Base-by-base conservation (phyloP, 2,888 invertebrate species). In the Tetragonisca angustula region DNA sequence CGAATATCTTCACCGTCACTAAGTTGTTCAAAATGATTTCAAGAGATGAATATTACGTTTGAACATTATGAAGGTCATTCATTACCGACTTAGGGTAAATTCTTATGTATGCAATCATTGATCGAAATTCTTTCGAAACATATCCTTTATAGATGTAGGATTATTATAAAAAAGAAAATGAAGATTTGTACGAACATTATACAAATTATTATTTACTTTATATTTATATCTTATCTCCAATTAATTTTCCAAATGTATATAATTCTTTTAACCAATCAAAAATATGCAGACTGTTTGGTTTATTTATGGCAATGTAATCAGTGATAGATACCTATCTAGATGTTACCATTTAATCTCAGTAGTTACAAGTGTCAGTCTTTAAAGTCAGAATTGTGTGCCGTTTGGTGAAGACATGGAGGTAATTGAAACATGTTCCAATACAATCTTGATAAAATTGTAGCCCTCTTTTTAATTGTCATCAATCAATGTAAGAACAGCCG, bases 281-380 rank as follows among this genome's bases (percentile, higher is more conserved):
- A 21, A 72, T 71, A 17, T 0, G 2, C 15, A n/a, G 13, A 19
- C 13, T 24, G 2, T 11, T 1, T 50, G 19, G 36, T 52, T 43
- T 17, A 36, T 76, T 54, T 73, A 27, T n/a, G 27, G 15, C 24
- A 62, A 49, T 54, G 49, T 24, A 36, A 62, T 24, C 11, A n/a
- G 6, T n/a, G 19, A 21, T 17, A 36, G 17, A 27, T 71, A 50
- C 49, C 21, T 59, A 70, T 74, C 56, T 74, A 43, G 78, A 17
- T 79, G 9, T 17, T 62, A 54, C 59, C 49, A 62, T 76, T 70
- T 77, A 61, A 74, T 77, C 19, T 19, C 56, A 49, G 32, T 73
- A 76, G 76, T 84, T 79, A 67, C 84, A 84, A 84, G 84, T 84
- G 84, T 84, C 79, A 84, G 84, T 73, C n/a, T 76, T 62, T 43